Percentiles rank a stretch among this genome's conserved stretches.
Evolutionary conservation across 2,888 invertebrate genomes (phyloP).

Genomic region (Congeria kusceri): DNA sequence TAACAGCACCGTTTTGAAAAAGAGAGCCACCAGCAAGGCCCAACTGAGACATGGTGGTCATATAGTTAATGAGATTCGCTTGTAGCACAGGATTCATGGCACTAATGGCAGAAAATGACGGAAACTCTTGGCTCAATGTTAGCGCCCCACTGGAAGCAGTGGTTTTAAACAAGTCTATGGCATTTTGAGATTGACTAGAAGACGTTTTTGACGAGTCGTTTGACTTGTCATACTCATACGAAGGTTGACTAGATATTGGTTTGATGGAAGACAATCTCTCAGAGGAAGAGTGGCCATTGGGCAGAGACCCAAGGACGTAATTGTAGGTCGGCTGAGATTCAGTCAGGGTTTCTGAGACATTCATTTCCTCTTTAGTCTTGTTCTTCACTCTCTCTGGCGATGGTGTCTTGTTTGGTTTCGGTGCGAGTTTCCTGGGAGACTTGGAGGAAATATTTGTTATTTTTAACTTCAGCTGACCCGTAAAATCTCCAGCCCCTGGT

Average conservation of each 20-base stretch:
- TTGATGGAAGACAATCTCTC: conserved; percentile 14
- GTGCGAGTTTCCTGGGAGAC: conserved; percentile 17
- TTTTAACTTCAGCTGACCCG: conserved; percentile 28
- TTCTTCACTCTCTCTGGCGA: conserved; percentile 34
- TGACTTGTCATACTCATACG: background rate
- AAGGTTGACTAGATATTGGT: conserved; percentile 13
- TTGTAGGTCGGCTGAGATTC: conserved; percentile 48
- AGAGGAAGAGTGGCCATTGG: conserved; percentile 41
- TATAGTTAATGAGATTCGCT: conserved; percentile 49
- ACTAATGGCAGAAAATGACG: background rate
- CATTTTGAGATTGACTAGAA: conserved; percentile 50
- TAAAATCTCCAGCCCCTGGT: conserved; percentile 8
- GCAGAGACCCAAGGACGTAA: conserved; percentile 58
- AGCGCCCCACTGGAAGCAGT: background rate
- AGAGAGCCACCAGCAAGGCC: conserved; percentile 18
- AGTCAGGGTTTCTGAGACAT: conserved; percentile 41
- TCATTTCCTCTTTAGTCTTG: background rate
- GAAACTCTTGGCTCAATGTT: conserved; percentile 20
- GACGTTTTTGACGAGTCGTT: background rate
- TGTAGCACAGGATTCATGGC: conserved; percentile 39
- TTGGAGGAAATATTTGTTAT: conserved; percentile 24
- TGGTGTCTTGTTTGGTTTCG: conserved; percentile 24
- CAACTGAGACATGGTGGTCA: conserved; percentile 44
- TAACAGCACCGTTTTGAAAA: conserved; percentile 39
- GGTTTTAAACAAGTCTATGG: conserved; percentile 30